Evolutionary conservation across 2,797 vertebrate genomes (phyloP).

Genomic region (Hydrolagus colliei): DNA sequence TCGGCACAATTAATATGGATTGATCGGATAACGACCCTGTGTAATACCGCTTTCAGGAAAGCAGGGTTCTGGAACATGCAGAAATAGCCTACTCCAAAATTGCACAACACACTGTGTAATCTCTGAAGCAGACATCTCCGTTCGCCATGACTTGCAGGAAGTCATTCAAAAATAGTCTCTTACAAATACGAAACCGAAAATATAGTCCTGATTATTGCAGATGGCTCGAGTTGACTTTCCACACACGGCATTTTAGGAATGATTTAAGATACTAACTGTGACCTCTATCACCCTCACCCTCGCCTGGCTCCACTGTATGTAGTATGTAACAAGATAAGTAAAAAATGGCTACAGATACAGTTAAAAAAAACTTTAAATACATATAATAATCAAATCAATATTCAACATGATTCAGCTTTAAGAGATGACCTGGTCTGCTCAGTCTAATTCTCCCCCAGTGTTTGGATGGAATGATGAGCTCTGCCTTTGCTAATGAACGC

Average conservation of each 20-base stretch:
- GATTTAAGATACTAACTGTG: too few relatives aligned
- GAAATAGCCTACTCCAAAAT: not conserved
- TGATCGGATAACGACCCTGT: not conserved
- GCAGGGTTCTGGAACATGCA: not conserved
- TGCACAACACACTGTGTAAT: not conserved
- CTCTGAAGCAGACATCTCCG: too few relatives aligned
- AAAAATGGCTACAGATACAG: too few relatives aligned
- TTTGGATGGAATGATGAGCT: not conserved
- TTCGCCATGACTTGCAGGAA: too few relatives aligned
- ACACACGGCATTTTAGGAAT: too few relatives aligned
- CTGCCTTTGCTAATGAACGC: not conserved
- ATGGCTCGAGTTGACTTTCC: too few relatives aligned
- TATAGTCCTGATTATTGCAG: too few relatives aligned
- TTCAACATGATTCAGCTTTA: not conserved
- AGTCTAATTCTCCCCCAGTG: conserved; percentile 2
- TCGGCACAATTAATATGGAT: not conserved
- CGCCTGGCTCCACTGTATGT: too few relatives aligned
- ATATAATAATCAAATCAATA: not conserved
- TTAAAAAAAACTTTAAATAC: not conserved
- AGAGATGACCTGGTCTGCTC: not conserved
- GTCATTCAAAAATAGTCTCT: too few relatives aligned
- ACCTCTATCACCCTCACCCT: too few relatives aligned
- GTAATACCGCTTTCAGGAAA: not conserved
- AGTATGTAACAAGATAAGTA: too few relatives aligned
- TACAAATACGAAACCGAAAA: too few relatives aligned